Base-by-base conservation (phyloP, 1,140 invertebrate species). In the Meloidogyne hapla region DNA sequence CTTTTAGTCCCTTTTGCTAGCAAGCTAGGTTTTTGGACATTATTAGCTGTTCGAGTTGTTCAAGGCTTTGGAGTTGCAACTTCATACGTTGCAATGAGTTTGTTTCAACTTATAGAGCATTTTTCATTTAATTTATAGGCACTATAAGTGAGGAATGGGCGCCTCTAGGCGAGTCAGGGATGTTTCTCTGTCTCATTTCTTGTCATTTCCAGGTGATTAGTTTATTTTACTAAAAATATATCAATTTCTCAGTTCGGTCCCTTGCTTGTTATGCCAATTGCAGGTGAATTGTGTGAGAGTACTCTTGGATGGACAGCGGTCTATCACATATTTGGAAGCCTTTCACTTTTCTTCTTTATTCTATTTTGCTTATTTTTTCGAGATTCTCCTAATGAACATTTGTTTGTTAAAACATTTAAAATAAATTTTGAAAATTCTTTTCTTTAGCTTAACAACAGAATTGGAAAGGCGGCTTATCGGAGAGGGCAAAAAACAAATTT, bases 1-100 rank as follows among this genome's bases (percentile, higher is more conserved):
- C 8, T n/a, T 6, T 66, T 66, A 33, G 21, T 66, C 4, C 38
- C 38, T 66, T 66, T 66, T 66, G 65, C 65, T 66, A 66, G 65
- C 23, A 66, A 25, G 25, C 6, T 66, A 21, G 38, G 13, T 2
- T 40, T 70, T 25, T 70, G 21, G 38, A 42, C 8, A 26, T 65
- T 65, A 28, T 65, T 56, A 56, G 48, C 48, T 56, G 48, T 56
- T 56, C 48, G 48, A n/a, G 48, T 56, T 56, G 48, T 56, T 56
- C 48, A 56, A 56, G 48, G 48, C 5, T 56, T 56, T 56, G 48
- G 48, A 0, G 48, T 56, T 56, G 48, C 48, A n/a, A 56, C 48
- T n/a, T 56, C 48, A n/a, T 56, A 56, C n/a, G 18, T 56, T 56
- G 48, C 48, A 56, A 56, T 56, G 48, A 56, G 48, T 56, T 56